Evolutionary conservation across 1,140 invertebrate species (phyloP).

Genomic region (Aphis gossypii): DNA sequence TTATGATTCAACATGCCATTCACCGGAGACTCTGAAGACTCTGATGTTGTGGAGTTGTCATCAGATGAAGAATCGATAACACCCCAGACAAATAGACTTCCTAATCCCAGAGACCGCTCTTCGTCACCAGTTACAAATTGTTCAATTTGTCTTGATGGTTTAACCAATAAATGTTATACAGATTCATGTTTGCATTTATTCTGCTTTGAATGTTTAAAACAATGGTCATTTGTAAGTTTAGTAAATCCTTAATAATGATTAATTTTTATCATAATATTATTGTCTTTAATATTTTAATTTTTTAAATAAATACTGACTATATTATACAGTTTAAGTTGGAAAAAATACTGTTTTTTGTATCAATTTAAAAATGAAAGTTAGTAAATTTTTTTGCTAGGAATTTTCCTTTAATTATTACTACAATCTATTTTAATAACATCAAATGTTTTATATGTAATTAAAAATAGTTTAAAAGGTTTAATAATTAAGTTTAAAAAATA

Average conservation of each 20-base stretch:
- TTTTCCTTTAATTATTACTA: no score
- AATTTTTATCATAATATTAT: not conserved
- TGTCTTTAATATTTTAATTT: no score
- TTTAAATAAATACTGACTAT: no score
- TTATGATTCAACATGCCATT: not conserved
- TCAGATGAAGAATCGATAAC: not conserved
- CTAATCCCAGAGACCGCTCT: not conserved
- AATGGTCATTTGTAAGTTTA: slow-evolving; percentile 45
- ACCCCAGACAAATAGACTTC: not conserved
- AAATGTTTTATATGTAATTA: not conserved
- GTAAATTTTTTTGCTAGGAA: no score
- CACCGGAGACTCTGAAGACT: not conserved
- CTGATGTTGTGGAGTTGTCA: not conserved
- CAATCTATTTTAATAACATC: not conserved
- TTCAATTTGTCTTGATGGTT: slow-evolving; percentile 45
- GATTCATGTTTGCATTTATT: slow-evolving; percentile 44
- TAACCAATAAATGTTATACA: slow-evolving; percentile 36
- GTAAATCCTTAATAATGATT: not conserved
- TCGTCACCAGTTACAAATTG: slow-evolving; percentile 24
- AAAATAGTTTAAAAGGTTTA: no score
- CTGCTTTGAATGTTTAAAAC: slow-evolving; percentile 47
- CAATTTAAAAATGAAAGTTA: no score
- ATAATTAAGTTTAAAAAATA: not conserved
- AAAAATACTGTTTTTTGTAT: no score
- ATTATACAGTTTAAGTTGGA: no score